Evolutionary conservation across 2,113 vertebrate genomes (phyloP), one percentile per base, ranked within the genome.

Genomic region (Cheirogaleus medius): DNA sequence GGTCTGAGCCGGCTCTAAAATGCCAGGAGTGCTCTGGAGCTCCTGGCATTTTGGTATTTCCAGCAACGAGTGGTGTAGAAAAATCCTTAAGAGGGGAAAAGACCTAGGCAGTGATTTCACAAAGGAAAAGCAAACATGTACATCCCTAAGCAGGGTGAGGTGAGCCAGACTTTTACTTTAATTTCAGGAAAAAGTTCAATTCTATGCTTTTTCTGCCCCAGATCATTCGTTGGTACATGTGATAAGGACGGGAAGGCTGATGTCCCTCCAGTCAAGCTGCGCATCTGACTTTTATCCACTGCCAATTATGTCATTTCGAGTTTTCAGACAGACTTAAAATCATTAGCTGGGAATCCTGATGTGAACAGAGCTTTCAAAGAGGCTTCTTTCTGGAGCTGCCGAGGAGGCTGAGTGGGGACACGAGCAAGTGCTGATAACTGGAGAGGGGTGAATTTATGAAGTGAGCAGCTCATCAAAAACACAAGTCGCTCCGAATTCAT

Each of bases 401-500:
- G 2, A 34, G 60, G 85, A 87, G 71, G 77, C 92, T 37, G 94
- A 47, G 5, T 0, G 0, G 63, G 32, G 78, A 64, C 92, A 69
- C n/a, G 94, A 60, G 81, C 8, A 27, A 97, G 93, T 85, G 93
- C 84, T 92, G 93, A 96, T 87, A 78, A 73, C 39, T 21, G 54
- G 66, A 90, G 60, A 83, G 76, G 84, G 76, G 64, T 60, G 74
- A 94, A 90, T 98, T 95, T 96, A 95, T 80, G 93, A 90, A 94
- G 95, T 92, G 84, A 95, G 83, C 78, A 74, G 91, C 52, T 92
- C 87, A 10, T 88, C 91, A 92, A 95, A 93, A 93, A 87, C 92
- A 83, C 60, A 60, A 78, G 95, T 82, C 90, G 0, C 84, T 90
- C 80, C 34, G 97, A 93, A 96, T 89, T 94, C 96, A 90, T 54